Evolutionary conservation across 2,113 vertebrate species (phyloP).

Genomic region (Colius striatus): DNA sequence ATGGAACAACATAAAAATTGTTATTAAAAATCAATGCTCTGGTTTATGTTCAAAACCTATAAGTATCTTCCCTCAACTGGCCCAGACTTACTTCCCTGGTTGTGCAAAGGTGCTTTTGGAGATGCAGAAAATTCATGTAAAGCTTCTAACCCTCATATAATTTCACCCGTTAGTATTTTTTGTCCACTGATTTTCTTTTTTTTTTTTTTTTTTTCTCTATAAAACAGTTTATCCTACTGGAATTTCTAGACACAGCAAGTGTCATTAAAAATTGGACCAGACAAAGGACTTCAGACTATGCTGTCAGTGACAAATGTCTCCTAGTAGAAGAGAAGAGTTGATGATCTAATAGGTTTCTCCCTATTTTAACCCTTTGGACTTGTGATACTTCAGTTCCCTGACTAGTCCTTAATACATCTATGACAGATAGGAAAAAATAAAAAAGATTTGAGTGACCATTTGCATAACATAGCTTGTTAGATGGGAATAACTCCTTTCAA

Average conservation of each 20-base stretch:
- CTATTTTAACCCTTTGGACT: background rate
- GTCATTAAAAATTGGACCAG: constrained; percentile 13
- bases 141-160: background rate
- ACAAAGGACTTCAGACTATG: background rate
- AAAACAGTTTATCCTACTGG: background rate
- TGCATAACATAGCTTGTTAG: background rate
- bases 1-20: constrained; percentile 20
- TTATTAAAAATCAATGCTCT: constrained; percentile 40
- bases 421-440: background rate
- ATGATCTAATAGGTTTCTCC: background rate
- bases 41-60: background rate
- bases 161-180: background rate
- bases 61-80: background rate
- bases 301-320: background rate
- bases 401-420: background rate
- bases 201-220: background rate
- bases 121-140: background rate
- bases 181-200: background rate
- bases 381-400: background rate
- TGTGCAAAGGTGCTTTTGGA: background rate
- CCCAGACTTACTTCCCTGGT: background rate
- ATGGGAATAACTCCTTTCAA: background rate
- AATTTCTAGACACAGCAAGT: background rate
- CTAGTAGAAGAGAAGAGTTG: background rate
- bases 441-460: background rate